phyloP scores from a whole-genome alignment of 1,140 invertebrate genomes.

The Sesamia nonagrioides region DNA sequence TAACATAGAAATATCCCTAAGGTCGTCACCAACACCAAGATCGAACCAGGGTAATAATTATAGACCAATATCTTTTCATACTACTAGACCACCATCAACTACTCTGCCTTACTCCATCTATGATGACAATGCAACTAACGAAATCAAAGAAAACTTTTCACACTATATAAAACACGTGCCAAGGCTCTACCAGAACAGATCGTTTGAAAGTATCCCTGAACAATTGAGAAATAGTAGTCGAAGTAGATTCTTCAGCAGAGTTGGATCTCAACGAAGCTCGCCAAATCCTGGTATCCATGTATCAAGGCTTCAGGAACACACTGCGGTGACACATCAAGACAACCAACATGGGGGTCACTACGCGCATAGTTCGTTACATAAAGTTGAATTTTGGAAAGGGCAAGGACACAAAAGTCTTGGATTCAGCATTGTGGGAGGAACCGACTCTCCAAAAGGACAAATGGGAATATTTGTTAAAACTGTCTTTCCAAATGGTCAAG shows the following conservation, averaged over 20 bases:
- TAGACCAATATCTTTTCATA: constrained; percentile 82
- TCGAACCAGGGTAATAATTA: constrained; percentile 72
- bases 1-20: constrained; percentile 84
- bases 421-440: constrained; percentile 97
- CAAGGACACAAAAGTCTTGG: constrained; percentile 95
- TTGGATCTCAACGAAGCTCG: constrained; percentile 79
- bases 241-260: constrained; percentile 80
- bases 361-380: constrained; percentile 75
- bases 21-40: constrained; percentile 72
- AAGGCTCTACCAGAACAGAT: constrained; percentile 82
- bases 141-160: constrained; percentile 80
- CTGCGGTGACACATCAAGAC: constrained; percentile 56
- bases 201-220: constrained; percentile 85
- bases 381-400: constrained; percentile 92
- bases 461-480: constrained; percentile 98
- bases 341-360: constrained; percentile 64
- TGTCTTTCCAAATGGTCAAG: constrained; percentile 95
- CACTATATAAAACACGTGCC: constrained; percentile 82
- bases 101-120: constrained; percentile 61
- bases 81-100: constrained; percentile 66
- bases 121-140: constrained; percentile 75
- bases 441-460: constrained; percentile 95
- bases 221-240: constrained; percentile 78
- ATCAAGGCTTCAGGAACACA: constrained; percentile 76
- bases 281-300: constrained; percentile 67